phyloP scores from a whole-genome alignment of 2,888 invertebrate genomes.

The Philaethria dido region DNA sequence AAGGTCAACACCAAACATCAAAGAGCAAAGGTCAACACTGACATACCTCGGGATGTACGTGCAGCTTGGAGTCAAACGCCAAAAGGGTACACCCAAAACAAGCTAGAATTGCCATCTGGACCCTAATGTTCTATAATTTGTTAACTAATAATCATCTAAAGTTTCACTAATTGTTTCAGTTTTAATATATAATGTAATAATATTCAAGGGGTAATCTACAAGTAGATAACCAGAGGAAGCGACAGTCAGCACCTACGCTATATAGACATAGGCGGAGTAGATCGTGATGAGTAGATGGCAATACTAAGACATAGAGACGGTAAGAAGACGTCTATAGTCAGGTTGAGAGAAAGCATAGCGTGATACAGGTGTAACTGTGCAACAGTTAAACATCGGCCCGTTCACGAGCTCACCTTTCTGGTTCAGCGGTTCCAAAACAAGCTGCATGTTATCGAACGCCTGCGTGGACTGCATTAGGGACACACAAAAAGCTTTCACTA shows the following conservation, averaged over 20 bases:
- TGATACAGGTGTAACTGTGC: constrained; percentile 44
- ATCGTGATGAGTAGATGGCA: constrained; percentile 42
- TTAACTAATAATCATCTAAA: constrained; percentile 4
- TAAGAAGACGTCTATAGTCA: constrained; percentile 40
- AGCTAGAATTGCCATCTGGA: constrained; percentile 42
- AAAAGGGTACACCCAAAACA: constrained; percentile 38
- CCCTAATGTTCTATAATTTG: constrained; percentile 11
- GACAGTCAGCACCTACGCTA: constrained; percentile 38
- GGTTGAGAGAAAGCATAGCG: constrained; percentile 45
- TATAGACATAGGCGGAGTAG: constrained; percentile 21
- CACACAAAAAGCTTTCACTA: constrained; percentile 78
- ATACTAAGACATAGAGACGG: constrained; percentile 43
- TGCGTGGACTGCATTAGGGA: constrained; percentile 71
- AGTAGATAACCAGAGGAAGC: constrained; percentile 31
- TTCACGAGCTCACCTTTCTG: constrained; percentile 77
- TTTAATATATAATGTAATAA: background rate
- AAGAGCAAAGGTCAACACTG: constrained; percentile 39
- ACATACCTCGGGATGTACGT: constrained; percentile 40
- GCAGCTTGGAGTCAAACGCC: constrained; percentile 35
- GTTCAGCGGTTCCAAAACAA: constrained; percentile 71
- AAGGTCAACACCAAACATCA: constrained; percentile 39
- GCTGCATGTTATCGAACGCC: constrained; percentile 68
- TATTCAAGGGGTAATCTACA: background rate
- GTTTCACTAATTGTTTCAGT: constrained; percentile 1
- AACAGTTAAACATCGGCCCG: constrained; percentile 44